Evolutionary conservation across 2,113 vertebrate genomes (phyloP).

Genomic region (Dipodomys spectabilis): DNA sequence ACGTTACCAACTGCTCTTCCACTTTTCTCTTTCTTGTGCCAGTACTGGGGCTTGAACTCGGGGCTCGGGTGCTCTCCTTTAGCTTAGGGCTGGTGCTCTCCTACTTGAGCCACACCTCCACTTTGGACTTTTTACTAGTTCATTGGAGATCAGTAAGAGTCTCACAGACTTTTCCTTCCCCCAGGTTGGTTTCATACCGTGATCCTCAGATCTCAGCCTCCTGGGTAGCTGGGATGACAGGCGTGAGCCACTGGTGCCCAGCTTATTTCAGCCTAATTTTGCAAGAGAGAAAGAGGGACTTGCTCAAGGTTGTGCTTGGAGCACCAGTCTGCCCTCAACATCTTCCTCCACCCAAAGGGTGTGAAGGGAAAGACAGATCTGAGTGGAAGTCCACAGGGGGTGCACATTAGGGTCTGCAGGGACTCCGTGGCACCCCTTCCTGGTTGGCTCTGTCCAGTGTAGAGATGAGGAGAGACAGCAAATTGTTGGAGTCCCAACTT

Average conservation of each 20-base stretch:
- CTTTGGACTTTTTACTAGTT: too few relatives aligned
- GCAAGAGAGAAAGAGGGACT: slow-evolving; percentile 16
- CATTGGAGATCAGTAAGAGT: too few relatives aligned
- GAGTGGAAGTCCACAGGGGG: not conserved
- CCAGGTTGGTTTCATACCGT: too few relatives aligned
- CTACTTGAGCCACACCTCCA: too few relatives aligned
- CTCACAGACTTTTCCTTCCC: too few relatives aligned
- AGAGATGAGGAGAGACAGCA: not conserved
- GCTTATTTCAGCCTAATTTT: not conserved
- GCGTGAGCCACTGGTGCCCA: too few relatives aligned
- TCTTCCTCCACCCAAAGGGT: not conserved
- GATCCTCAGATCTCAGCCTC: too few relatives aligned
- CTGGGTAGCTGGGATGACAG: too few relatives aligned
- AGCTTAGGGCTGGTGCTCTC: too few relatives aligned
- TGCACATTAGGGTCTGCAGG: not conserved
- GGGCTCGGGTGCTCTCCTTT: too few relatives aligned
- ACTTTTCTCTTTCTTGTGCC: not conserved
- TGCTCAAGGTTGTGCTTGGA: slow-evolving; percentile 2
- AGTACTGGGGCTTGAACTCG: too few relatives aligned
- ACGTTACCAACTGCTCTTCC: not conserved
- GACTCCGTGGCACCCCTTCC: not conserved
- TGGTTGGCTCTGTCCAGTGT: not conserved
- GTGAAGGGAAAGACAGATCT: not conserved
- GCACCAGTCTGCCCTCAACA: too few relatives aligned
- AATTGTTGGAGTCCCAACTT: not conserved